Evolutionary conservation across 2,113 vertebrate species (phyloP).

Genomic region (Brachyhypopomus occidentalis): DNA sequence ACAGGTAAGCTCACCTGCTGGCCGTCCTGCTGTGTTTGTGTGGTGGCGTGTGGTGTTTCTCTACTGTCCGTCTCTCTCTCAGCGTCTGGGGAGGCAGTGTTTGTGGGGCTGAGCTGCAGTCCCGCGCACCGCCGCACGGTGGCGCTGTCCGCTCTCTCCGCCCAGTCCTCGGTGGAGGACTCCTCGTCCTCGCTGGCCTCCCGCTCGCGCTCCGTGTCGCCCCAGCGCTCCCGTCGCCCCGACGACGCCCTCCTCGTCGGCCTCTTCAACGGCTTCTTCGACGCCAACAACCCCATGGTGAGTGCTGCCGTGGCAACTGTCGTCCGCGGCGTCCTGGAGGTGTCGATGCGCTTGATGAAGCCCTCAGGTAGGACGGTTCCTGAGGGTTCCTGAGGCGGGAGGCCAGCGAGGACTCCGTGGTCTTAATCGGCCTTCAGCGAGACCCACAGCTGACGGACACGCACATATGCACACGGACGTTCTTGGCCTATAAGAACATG

Average conservation of each 20-base stretch:
- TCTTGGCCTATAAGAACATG: no score
- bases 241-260: conserved; percentile 84
- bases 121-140: conserved; percentile 72
- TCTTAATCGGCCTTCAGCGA: no score
- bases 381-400: no score
- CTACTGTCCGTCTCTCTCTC: conserved; percentile 6
- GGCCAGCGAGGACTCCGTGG: no score
- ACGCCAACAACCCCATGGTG: conserved; percentile 95
- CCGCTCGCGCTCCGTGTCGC: conserved; percentile 86
- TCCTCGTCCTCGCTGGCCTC: conserved; percentile 76
- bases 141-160: conserved; percentile 76
- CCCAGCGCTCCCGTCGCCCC: conserved; percentile 81
- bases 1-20: conserved; percentile 66
- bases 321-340: background rate
- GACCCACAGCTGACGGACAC: no score
- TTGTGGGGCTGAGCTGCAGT: conserved; percentile 76
- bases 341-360: background rate
- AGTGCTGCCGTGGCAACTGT: conserved; percentile 38
- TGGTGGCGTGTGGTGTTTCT: no score
- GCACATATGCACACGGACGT: no score
- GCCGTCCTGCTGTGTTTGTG: no score
- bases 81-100: conserved; percentile 75
- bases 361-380: no score
- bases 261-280: conserved; percentile 93
- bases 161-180: conserved; percentile 87